phyloP scores from a whole-genome alignment of 2,797 vertebrate species.

The Lophotriccus pileatus region DNA sequence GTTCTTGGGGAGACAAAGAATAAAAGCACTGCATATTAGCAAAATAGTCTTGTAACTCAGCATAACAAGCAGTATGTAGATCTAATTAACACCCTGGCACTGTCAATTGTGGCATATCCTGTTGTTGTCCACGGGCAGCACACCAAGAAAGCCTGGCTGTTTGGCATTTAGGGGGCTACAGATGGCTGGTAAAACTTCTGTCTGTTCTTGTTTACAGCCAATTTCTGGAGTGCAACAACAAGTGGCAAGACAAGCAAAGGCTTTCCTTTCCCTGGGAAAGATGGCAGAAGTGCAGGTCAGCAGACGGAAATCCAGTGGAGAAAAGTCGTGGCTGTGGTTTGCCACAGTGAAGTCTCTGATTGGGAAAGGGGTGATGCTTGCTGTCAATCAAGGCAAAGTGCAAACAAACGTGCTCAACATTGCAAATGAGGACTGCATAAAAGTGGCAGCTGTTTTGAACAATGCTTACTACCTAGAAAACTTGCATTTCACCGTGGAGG shows the following conservation, averaged over 20 bases:
- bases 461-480: conserved; percentile 96
- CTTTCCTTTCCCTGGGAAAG: conserved; percentile 92
- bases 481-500: conserved; percentile 94
- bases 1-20: background rate
- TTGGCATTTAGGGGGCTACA: background rate
- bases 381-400: conserved; percentile 92
- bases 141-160: conserved; percentile 60
- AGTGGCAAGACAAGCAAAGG: conserved; percentile 90
- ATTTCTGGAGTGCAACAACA: conserved; percentile 98
- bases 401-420: conserved; percentile 94
- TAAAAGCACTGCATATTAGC: background rate
- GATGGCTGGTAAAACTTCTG: conserved; percentile 53
- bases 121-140: conserved; percentile 49
- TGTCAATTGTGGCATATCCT: conserved; percentile 52
- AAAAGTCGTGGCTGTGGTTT: conserved; percentile 97
- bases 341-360: conserved; percentile 92
- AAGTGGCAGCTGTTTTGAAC: conserved; percentile 95
- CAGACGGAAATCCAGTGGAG: conserved; percentile 78
- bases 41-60: conserved; percentile 30
- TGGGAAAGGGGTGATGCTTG: conserved; percentile 95
- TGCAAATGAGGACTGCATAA: conserved; percentile 97
- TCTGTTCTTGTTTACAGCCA: conserved; percentile 80
- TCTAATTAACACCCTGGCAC: conserved; percentile 66
- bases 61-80: conserved; percentile 46
- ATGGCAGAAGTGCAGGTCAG: conserved; percentile 91